A percentile compares a stretch with the other conserved stretches of the same genome.
These are phyloP conservation scores for Trisateles emortualis DNA, from an alignment of 2,888 invertebrate species.

Conservation along the genomic window DNA sequence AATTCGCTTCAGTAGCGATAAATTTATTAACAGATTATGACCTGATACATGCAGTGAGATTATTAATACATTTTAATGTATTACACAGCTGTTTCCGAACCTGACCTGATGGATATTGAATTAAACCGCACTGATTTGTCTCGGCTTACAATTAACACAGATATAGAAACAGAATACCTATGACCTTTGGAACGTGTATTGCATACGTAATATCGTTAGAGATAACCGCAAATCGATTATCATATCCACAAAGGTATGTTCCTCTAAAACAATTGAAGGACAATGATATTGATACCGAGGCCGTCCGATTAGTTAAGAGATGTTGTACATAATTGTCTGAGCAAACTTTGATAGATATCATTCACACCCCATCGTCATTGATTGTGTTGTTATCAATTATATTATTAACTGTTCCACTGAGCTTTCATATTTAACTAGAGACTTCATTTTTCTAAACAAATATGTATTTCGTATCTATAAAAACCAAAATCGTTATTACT, in stretches of 20 bases:
- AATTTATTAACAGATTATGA: slow-evolving; percentile 6
- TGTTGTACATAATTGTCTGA: too few species aligned
- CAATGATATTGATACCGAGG: background rate
- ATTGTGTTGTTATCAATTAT: too few species aligned
- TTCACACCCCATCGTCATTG: too few species aligned
- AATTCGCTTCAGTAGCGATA: background rate
- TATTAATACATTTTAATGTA: slow-evolving; percentile 4
- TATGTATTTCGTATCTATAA: too few species aligned
- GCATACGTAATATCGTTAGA: slow-evolving; percentile 20
- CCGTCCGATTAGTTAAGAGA: background rate
- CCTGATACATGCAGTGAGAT: slow-evolving; percentile 7
- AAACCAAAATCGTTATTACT: too few species aligned
- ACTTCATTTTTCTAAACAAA: too few species aligned
- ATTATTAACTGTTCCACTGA: too few species aligned
- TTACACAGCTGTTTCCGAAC: slow-evolving; percentile 21
- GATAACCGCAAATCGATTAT: slow-evolving; percentile 31
- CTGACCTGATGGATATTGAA: slow-evolving; percentile 66
- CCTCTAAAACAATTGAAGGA: too few species aligned
- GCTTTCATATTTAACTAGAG: too few species aligned
- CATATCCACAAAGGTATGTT: too few species aligned
- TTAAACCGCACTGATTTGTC: slow-evolving; percentile 71
- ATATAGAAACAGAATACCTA: slow-evolving; percentile 56
- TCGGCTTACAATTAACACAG: slow-evolving; percentile 67
- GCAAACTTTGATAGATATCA: too few species aligned
- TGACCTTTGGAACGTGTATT: slow-evolving; percentile 52